Evolutionary conservation across 2,113 vertebrate genomes (phyloP).

Genomic region (Pteruthius melanotis): DNA sequence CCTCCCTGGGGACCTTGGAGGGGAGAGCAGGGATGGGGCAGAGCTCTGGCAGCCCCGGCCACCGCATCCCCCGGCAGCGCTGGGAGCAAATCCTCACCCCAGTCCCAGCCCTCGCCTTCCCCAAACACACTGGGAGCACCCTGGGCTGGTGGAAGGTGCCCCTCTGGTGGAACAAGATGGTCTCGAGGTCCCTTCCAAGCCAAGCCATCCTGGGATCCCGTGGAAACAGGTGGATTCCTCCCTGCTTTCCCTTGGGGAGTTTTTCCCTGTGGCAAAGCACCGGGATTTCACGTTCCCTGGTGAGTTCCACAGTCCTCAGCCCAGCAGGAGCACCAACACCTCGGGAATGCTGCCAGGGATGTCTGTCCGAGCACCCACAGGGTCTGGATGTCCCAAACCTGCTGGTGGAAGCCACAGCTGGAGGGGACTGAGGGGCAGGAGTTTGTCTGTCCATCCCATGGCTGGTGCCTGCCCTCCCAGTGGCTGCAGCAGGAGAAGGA

Average conservation of each 20-base stretch:
- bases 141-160: background rate
- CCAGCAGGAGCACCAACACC: background rate
- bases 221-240: background rate
- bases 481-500: background rate
- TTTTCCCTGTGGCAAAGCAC: background rate
- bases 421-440: fast-evolving
- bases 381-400: background rate
- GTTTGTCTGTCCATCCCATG: background rate
- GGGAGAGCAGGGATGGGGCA: background rate
- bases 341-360: fast-evolving
- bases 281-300: fast-evolving
- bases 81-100: background rate
- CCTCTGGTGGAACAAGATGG: background rate
- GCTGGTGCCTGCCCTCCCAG: background rate
- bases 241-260: background rate
- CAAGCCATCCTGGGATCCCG: background rate
- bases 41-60: background rate
- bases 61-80: background rate
- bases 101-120: background rate
- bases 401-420: background rate
- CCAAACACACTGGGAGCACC: background rate
- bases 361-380: background rate
- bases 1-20: background rate
- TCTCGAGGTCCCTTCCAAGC: background rate
- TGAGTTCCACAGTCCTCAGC: background rate